Conservation (phyloP, 2,113 vertebrate genomes). For the Odobenus rosmarus region DNA sequence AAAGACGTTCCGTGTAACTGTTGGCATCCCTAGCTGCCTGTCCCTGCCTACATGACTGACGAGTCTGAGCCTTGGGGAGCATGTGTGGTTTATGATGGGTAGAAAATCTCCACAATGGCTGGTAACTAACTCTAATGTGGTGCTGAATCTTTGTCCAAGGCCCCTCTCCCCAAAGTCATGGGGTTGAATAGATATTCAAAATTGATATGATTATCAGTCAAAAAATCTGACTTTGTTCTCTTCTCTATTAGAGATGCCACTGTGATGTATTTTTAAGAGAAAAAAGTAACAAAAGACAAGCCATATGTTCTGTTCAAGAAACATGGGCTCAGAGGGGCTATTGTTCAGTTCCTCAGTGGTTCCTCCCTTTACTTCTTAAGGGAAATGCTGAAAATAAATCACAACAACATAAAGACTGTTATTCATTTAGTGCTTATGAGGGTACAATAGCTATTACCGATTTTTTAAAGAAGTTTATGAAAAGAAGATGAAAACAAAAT, state of each 20-base stretch:
- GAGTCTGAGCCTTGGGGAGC: background rate
- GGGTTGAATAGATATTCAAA: background rate
- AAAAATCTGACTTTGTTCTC: background rate
- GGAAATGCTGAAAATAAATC: background rate
- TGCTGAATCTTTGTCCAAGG: background rate
- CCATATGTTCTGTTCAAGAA: background rate
- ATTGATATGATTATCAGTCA: background rate
- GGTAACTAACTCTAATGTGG: background rate
- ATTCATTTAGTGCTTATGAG: background rate
- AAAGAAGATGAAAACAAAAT: background rate
- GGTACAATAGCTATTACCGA: no score
- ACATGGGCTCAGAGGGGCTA: background rate
- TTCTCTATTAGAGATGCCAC: background rate
- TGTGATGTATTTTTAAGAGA: background rate
- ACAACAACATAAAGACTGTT: background rate
- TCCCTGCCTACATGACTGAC: background rate
- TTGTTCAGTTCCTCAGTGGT: background rate
- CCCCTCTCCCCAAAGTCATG: background rate
- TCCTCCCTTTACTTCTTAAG: background rate
- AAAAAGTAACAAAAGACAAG: background rate
- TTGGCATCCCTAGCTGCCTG: background rate
- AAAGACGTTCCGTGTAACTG: background rate
- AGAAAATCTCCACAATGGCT: background rate
- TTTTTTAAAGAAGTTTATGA: slow-evolving; percentile 4
- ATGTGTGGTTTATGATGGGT: background rate